phyloP scores from a whole-genome alignment of 1,140 invertebrate species.

The Coboldia fuscipes region DNA sequence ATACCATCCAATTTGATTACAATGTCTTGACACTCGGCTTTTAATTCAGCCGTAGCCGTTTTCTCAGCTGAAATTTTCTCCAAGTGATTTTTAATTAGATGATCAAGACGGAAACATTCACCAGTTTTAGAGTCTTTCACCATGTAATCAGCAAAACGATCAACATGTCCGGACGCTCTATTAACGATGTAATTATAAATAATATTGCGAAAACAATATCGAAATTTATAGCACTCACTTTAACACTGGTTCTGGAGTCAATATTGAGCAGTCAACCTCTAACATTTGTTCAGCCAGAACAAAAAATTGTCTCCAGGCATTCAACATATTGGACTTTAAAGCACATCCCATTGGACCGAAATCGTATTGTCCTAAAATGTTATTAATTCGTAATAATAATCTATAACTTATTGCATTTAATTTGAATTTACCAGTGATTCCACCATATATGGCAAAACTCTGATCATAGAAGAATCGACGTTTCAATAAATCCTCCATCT shows the following conservation, averaged over 20 bases:
- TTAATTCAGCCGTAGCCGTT: conserved; percentile 45
- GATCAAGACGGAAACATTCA: conserved; percentile 93
- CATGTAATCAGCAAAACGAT: conserved; percentile 98
- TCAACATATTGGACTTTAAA: conserved; percentile 86
- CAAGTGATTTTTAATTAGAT: conserved; percentile 92
- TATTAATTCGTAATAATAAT: not conserved
- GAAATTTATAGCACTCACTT: too few species aligned
- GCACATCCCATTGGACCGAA: conserved; percentile 99
- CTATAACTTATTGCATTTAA: not conserved
- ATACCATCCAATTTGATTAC: conserved; percentile 71
- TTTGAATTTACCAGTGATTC: conserved; percentile 37
- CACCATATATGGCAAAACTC: conserved; percentile 98
- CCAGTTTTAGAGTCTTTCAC: conserved; percentile 92
- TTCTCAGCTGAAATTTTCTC: conserved; percentile 80
- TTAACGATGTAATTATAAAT: too few species aligned
- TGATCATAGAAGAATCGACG: conserved; percentile 96
- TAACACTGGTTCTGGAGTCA: conserved; percentile 90
- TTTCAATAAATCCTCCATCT: conserved; percentile 95
- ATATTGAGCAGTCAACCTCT: conserved; percentile 92
- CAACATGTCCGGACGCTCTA: conserved; percentile 95
- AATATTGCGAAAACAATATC: too few species aligned
- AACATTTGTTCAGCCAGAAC: conserved; percentile 96
- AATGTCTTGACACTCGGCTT: conserved; percentile 59
- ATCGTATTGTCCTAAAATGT: conserved; percentile 59
- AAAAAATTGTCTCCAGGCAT: conserved; percentile 90